Conservation (phyloP, 2,888 invertebrate genomes). For the Lycocerus yunnanus region DNA sequence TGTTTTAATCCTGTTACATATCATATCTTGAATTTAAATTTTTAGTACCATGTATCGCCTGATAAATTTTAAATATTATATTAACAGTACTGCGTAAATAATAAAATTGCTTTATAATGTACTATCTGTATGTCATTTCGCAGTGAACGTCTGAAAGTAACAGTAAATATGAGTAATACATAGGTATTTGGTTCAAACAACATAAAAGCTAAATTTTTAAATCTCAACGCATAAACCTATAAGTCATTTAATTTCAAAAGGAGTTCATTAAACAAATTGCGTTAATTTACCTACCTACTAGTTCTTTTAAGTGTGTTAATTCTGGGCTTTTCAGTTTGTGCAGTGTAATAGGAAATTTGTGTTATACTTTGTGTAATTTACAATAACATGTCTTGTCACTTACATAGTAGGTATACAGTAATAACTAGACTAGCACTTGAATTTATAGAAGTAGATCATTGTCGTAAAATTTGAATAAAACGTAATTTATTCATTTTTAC, state of each 20-base stretch:
- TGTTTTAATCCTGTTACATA: background rate
- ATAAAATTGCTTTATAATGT: background rate
- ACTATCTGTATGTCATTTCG: background rate
- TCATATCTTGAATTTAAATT: background rate
- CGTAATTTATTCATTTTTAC: background rate
- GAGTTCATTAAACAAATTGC: background rate
- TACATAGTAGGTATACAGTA: no score
- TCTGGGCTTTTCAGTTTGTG: background rate
- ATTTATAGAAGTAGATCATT: background rate
- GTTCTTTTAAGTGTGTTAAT: background rate
- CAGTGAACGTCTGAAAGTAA: background rate
- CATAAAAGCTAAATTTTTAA: background rate
- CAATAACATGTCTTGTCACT: constrained; percentile 4
- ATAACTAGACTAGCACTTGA: background rate
- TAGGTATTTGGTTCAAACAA: background rate
- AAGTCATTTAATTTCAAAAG: background rate
- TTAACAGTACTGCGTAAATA: background rate
- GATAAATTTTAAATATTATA: background rate
- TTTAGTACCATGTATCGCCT: background rate
- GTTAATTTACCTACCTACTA: background rate
- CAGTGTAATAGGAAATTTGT: background rate
- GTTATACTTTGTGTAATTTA: background rate
- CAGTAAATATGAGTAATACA: background rate
- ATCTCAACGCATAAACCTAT: background rate
- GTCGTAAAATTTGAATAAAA: background rate